These are phyloP conservation scores for Diprion similis DNA, from an alignment of 1,140 invertebrate genomes.

Conservation along the genomic window DNA sequence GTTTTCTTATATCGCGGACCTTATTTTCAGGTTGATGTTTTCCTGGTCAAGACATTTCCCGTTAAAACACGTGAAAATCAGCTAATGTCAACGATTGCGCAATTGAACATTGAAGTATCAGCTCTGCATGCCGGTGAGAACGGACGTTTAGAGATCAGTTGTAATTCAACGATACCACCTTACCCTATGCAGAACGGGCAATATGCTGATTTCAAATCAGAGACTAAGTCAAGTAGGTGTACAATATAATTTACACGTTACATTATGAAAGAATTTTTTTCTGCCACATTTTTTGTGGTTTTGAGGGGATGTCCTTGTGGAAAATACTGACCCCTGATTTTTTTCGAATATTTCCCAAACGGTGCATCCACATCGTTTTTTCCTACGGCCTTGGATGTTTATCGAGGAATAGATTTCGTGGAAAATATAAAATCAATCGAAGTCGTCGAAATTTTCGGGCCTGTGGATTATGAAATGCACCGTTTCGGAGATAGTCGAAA, in stretches of 20 bases:
- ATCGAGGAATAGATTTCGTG: no score
- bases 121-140: conserved; percentile 70
- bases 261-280: background rate
- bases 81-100: conserved; percentile 46
- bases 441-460: no score
- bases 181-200: conserved; percentile 67
- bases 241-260: no score
- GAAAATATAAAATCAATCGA: no score
- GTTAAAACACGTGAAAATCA: conserved; percentile 40
- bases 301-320: no score
- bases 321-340: no score
- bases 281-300: no score
- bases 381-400: no score
- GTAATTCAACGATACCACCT: conserved; percentile 75
- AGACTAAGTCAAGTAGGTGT: conserved; percentile 68
- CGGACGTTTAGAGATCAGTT: conserved; percentile 72
- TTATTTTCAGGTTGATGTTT: conserved; percentile 45
- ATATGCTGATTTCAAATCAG: conserved; percentile 73
- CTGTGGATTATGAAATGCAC: no score
- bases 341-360: no score
- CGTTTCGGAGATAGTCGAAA: no score
- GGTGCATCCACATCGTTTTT: no score
- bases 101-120: conserved; percentile 69
- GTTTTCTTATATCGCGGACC: background rate
- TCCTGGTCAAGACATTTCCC: conserved; percentile 44